Conservation (phyloP, 2,113 vertebrate genomes). For the Cololabis saira region DNA sequence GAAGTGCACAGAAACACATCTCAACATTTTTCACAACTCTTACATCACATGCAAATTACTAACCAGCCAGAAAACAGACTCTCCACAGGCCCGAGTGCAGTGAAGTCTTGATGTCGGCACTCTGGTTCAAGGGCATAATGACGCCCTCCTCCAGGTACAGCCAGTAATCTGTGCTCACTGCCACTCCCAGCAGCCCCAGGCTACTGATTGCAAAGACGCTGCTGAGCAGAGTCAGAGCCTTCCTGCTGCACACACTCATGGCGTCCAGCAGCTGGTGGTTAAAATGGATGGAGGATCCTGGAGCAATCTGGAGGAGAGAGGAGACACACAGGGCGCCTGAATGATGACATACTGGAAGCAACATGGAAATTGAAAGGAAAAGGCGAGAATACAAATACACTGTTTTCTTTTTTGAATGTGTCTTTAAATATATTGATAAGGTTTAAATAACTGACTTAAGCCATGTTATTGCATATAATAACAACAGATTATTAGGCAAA, state of each 20-base stretch:
- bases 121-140: slow-evolving; percentile 90
- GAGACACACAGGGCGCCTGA: background rate
- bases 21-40: background rate
- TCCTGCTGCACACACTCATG: slow-evolving; percentile 90
- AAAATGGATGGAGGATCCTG: slow-evolving; percentile 2
- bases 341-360: background rate
- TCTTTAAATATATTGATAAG: too few species aligned
- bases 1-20: background rate
- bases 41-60: background rate
- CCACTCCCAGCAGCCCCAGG: slow-evolving; percentile 89
- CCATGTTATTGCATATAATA: too few species aligned
- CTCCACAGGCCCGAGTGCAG: slow-evolving; percentile 93
- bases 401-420: too few species aligned
- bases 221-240: slow-evolving; percentile 91
- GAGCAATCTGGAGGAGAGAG: slow-evolving; percentile 28
- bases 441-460: too few species aligned
- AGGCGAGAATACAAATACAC: background rate
- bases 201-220: slow-evolving; percentile 90
- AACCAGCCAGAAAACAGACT: slow-evolving; percentile 90
- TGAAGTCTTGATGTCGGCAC: slow-evolving; percentile 84
- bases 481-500: too few species aligned
- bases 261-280: slow-evolving; percentile 12
- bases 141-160: slow-evolving; percentile 92
- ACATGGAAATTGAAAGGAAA: background rate
- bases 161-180: slow-evolving; percentile 94